Evolutionary conservation across 2,113 vertebrate genomes (phyloP), one percentile per base, ranked within the genome.

Genomic region (Pampusana beccarii): DNA sequence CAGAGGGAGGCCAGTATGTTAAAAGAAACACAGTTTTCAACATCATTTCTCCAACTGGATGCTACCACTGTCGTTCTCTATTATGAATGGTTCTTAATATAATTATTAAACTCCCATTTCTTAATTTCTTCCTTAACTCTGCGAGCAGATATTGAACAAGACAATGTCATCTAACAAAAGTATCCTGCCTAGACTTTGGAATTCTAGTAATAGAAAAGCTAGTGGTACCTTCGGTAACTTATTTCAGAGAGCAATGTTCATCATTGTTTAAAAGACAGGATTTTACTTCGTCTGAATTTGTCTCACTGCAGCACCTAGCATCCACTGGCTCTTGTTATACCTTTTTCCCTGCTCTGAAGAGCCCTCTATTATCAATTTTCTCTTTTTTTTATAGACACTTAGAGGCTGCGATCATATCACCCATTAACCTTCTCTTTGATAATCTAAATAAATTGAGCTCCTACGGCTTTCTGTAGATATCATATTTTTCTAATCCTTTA

Each of bases 391-490:
- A 8, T 48, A 50, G 48, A 29, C 61, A 92, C 60, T 93, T 92
- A 42, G 51, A 84, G 28, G 51, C 42, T 70, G 36, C 90, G 86
- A 86, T 64, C 82, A 19, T 46, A 88, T 91, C 67, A 91, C 34
- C 75, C 38, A 62, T 86, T 92, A 96, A 91, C 91, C 83, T 93
- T 88, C 72, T 78, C 88, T 94, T 66, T 66, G 86, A 80, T 83
- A 84, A 78, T 77, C 86, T 80, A 94, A 95, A 94, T 71, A 94
- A 92, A 93, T 33, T 73, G 51, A 74, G 58, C 56, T 92, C 79
- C 74, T 86, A 80, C 73, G 60, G 25, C 78, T 88, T 85, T 64
- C 90, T 53, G 70, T 51, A 90, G 66, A 80, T 90, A 92, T 31
- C 3, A 0, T 66, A 62, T 91, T 91, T 92, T 97, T 74, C 75